Percentiles rank a stretch among this genome's conserved stretches.
Evolutionary conservation across 2,888 invertebrate genomes (phyloP).

Genomic region (Clivina fossor): DNA sequence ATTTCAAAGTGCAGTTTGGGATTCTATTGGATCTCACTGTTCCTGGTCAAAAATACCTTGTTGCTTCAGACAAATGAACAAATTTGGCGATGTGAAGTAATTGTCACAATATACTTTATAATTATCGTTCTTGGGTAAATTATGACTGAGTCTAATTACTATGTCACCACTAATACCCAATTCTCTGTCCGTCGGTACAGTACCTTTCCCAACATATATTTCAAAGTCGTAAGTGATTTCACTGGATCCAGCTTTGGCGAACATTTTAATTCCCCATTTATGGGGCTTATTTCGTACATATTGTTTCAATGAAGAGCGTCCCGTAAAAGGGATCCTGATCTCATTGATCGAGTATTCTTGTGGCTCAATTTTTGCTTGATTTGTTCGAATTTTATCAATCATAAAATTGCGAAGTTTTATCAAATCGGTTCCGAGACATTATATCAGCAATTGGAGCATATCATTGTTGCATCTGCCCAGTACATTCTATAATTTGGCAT

Average conservation of each 20-base stretch:
- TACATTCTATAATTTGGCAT: slow-evolving; percentile 41
- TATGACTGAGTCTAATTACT: slow-evolving; percentile 32
- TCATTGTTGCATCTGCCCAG: slow-evolving; percentile 39
- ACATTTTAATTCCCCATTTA: slow-evolving; percentile 43
- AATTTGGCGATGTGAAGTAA: slow-evolving; percentile 32
- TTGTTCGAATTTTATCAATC: slow-evolving; percentile 36
- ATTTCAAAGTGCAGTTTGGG: neutral
- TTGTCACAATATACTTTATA: slow-evolving; percentile 37
- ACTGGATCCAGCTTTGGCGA: slow-evolving; percentile 40
- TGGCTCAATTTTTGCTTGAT: slow-evolving; percentile 40
- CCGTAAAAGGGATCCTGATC: slow-evolving; percentile 44
- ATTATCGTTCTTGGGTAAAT: slow-evolving; percentile 38
- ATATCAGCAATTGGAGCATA: slow-evolving; percentile 39
- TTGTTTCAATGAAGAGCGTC: slow-evolving; percentile 40
- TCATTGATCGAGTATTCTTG: slow-evolving; percentile 44
- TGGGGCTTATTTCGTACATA: slow-evolving; percentile 42
- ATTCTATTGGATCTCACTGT: slow-evolving; percentile 4
- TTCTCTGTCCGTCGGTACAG: slow-evolving; percentile 23
- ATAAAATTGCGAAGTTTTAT: slow-evolving; percentile 22
- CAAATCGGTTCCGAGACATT: slow-evolving; percentile 41
- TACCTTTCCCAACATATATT: slow-evolving; percentile 42
- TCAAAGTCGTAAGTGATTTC: slow-evolving; percentile 44
- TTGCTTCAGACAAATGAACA: slow-evolving; percentile 31
- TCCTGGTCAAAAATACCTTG: neutral
- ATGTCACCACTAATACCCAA: slow-evolving; percentile 39